A percentile compares a stretch with the other conserved stretches of the same genome.
Conservation (phyloP, 2,113 vertebrate genomes). For the Lanius ludovicianus region DNA sequence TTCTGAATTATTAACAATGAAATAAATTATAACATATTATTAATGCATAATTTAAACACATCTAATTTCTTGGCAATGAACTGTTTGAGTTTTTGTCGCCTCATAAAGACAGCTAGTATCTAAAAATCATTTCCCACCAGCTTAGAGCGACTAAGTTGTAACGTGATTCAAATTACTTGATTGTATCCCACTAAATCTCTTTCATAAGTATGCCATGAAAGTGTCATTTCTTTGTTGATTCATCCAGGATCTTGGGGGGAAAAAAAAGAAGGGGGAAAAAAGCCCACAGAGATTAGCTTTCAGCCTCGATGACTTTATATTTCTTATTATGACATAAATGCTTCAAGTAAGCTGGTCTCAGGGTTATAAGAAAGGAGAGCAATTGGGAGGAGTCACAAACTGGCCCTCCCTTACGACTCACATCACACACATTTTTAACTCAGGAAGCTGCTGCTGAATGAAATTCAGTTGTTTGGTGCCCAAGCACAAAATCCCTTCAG, state of each 20-base stretch:
- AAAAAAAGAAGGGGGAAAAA: neutral
- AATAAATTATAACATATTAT: conserved; percentile 47
- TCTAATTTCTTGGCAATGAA: conserved; percentile 15
- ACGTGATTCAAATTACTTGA: neutral
- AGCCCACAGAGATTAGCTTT: neutral
- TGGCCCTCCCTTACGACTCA: neutral
- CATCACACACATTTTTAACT: neutral
- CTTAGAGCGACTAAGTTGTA: neutral
- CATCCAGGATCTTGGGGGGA: neutral
- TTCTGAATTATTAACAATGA: conserved; percentile 41
- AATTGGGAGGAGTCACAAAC: neutral
- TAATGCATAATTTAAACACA: conserved; percentile 16
- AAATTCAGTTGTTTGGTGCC: neutral
- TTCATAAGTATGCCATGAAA: neutral
- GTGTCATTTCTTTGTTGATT: neutral
- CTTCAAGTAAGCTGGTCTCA: neutral
- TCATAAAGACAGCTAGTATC: conserved; percentile 11
- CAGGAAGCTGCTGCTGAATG: neutral
- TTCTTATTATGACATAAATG: neutral
- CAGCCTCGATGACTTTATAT: neutral
- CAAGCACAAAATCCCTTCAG: neutral
- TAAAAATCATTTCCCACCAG: conserved; percentile 6
- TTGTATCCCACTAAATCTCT: neutral
- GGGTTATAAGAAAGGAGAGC: neutral
- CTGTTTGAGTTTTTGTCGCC: neutral